Percentiles rank a stretch among this genome's conserved stretches.
Evolutionary conservation across 1,140 invertebrate genomes (phyloP).

Genomic region (Drosophila subpulchrella): DNA sequence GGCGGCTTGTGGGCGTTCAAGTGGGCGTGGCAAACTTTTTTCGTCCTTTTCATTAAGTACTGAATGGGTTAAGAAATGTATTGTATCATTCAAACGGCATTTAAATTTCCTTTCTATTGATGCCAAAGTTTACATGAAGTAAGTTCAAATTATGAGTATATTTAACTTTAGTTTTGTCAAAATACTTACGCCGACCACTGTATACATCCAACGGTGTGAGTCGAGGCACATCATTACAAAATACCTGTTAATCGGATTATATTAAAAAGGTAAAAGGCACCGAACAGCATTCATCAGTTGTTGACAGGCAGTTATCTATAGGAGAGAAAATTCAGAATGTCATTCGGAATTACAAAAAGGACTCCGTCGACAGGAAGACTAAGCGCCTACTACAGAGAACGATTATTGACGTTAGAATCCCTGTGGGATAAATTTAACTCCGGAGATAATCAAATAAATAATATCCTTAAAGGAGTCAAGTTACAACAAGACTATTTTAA

Average conservation of each 20-base stretch:
- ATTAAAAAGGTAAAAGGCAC: not conserved
- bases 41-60: too few relatives aligned
- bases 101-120: too few relatives aligned
- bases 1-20: too few relatives aligned
- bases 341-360: not conserved
- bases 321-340: not conserved
- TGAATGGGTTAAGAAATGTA: too few relatives aligned
- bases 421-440: not conserved
- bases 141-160: too few relatives aligned
- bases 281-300: not conserved
- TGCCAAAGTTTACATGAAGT: too few relatives aligned
- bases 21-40: too few relatives aligned
- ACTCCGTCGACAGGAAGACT: not conserved
- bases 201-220: not conserved
- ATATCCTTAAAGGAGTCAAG: not conserved
- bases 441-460: not conserved
- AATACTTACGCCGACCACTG: too few relatives aligned
- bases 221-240: not conserved
- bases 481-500: not conserved
- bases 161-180: too few relatives aligned
- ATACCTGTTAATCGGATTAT: not conserved
- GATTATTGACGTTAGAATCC: conserved; percentile 1
- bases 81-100: too few relatives aligned
- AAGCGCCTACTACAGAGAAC: conserved; percentile 1
- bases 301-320: not conserved